Evolutionary conservation across 92 coral and sea anemone species (phyloP).

Genomic region (Ricordea florida): DNA sequence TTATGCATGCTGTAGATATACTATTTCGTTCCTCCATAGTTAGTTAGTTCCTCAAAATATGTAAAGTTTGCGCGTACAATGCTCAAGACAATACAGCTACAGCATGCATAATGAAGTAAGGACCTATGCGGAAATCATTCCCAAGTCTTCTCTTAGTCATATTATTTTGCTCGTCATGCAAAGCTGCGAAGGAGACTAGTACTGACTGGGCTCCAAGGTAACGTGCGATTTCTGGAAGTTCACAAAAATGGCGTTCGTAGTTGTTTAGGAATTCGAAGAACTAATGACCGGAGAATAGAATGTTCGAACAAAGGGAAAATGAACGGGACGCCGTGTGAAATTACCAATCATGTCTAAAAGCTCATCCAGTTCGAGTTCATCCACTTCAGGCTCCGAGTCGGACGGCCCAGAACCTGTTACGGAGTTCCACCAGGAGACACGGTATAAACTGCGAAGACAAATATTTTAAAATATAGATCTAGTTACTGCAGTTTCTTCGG

Average conservation of each 20-base stretch:
- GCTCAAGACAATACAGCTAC: no score
- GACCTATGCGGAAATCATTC: no score
- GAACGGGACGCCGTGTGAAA: conserved; percentile 22
- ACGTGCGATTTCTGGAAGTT: conserved; percentile 67
- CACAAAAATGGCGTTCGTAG: conserved; percentile 82
- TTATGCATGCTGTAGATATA: no score
- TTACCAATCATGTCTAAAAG: conserved; percentile 43
- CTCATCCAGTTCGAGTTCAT: conserved; percentile 76
- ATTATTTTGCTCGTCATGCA: no score
- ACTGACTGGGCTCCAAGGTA: conserved; percentile 77
- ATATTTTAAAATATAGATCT: background rate
- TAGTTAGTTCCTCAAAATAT: no score
- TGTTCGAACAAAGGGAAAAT: background rate
- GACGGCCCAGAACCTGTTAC: background rate
- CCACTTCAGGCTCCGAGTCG: conserved; percentile 58
- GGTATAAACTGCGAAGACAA: background rate
- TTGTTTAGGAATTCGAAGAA: conserved; percentile 51
- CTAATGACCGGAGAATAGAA: conserved; percentile 3
- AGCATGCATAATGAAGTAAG: no score
- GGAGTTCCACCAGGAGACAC: background rate
- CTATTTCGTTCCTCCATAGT: no score
- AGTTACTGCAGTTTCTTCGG: background rate
- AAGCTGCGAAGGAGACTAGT: no score
- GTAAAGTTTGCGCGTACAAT: no score
- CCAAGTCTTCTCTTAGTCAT: no score